Base-by-base conservation (phyloP, 2,797 vertebrate genomes). In the Melanotaenia nigrans region DNA sequence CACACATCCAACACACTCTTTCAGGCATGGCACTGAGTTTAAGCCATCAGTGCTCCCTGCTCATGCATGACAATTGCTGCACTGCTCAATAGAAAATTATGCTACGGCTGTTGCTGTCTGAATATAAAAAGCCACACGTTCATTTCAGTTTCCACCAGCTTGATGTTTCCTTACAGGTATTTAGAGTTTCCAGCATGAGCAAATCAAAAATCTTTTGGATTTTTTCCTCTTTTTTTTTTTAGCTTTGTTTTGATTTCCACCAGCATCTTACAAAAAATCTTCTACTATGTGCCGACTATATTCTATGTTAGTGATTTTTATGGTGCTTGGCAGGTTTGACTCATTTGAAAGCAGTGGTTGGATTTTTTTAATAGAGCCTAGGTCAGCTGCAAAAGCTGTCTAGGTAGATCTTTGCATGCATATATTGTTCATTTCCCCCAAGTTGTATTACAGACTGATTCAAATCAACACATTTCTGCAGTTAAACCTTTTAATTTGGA, bases 1-100 rank as follows among this genome's bases (percentile, higher is more conserved):
- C 62, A 24, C 32, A 24, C 14, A 32, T 53, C 32, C 18, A 38
- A 12, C 8, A 2, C 28, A 35, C 18, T 14, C 54, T 72, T 58
- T 72, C 24, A 49, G 49, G 45, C 56, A 47, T 64, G 42, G 18
- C 56, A 24, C 49, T 53, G 49, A 11, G 10, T 49, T 36, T 35
- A 58, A 51, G 35, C 24, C 58, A 30, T 53, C 67, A 40, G 24
- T 28, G 24, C 25, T 53, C 45, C 33, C 42, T 60, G 56, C 42
- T 40, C 30, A 58, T 59, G 25, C 8, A 42, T 55, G n/a, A 55
- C 47, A 35, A 12, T 45, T 40, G 47, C 10, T 9, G 51, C 35
- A 0, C 45, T 45, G 9, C 57, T 49, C 6, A 28, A 30, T 22
- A n/a, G 30, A 67, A 67, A 45, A 47, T 12, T 3, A 13, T 49